These are phyloP conservation scores for Cottoperca gobio DNA, from an alignment of 2,797 vertebrate species.

Conservation along the genomic window DNA sequence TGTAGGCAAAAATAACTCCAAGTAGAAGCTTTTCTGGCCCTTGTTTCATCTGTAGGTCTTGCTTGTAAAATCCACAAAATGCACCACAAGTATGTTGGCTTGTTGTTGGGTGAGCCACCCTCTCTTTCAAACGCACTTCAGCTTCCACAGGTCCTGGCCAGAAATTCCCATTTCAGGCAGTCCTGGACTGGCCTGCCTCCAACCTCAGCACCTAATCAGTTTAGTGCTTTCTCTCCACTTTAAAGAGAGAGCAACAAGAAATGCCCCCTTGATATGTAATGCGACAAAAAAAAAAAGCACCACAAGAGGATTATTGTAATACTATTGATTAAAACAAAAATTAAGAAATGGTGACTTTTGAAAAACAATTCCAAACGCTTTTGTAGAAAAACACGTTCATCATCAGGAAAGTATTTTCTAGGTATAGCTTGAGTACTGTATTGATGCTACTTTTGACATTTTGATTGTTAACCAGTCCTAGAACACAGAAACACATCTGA, in stretches of 20 bases:
- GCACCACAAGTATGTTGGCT: slow-evolving; percentile 41
- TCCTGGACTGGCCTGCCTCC: slow-evolving; percentile 52
- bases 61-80: slow-evolving; percentile 45
- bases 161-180: slow-evolving; percentile 59
- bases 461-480: not conserved
- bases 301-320: not conserved
- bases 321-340: not conserved
- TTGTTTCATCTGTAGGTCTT: slow-evolving; percentile 14
- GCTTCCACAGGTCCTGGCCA: slow-evolving; percentile 54
- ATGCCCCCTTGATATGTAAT: not conserved
- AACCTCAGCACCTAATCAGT: slow-evolving; percentile 64
- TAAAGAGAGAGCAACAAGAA: slow-evolving; percentile 42
- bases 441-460: not conserved
- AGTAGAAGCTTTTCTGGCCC: not conserved
- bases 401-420: not conserved
- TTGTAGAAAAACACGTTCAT: not conserved
- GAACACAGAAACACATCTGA: not conserved
- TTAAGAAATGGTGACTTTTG: too few species aligned
- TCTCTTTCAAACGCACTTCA: slow-evolving; percentile 54
- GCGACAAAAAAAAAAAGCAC: not conserved
- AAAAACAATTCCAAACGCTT: not conserved
- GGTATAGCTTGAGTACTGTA: not conserved
- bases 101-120: slow-evolving; percentile 45
- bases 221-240: slow-evolving; percentile 53
- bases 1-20: slow-evolving; percentile 9